Percentiles rank a stretch among this genome's conserved stretches.
phyloP scores from a whole-genome alignment of 2,113 vertebrate species.

The Notiomystis cincta region DNA sequence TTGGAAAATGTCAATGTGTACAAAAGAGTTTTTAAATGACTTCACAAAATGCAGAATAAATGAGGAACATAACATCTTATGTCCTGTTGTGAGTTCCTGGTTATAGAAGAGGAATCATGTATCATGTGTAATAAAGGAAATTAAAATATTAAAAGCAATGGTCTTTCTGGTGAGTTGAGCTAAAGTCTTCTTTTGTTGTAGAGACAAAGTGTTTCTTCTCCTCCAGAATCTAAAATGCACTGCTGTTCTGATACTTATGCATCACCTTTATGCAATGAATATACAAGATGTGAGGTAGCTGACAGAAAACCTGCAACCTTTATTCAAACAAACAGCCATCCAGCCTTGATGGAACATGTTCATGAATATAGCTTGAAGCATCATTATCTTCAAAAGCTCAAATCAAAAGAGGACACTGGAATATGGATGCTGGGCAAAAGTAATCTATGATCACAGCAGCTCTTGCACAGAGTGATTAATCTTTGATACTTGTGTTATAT shows the following conservation, averaged over 20 bases:
- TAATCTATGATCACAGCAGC: background rate
- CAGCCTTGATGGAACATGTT: background rate
- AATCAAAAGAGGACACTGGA: background rate
- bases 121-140: background rate
- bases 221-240: background rate
- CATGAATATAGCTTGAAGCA: background rate
- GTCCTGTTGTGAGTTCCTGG: background rate
- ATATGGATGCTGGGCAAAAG: background rate
- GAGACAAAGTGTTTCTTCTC: background rate
- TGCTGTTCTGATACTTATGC: background rate
- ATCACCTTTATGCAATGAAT: background rate
- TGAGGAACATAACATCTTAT: background rate
- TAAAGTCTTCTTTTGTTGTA: background rate
- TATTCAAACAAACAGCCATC: background rate
- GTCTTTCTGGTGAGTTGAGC: background rate
- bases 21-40: background rate
- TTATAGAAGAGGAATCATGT: background rate
- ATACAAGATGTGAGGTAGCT: background rate
- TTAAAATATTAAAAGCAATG: background rate
- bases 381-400: background rate
- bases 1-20: background rate
- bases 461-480: background rate
- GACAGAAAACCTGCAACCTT: background rate
- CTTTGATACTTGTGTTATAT: background rate
- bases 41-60: background rate